Evolutionary conservation across 2,113 vertebrate genomes (phyloP).

Genomic region (Pygoscelis antarcticus): DNA sequence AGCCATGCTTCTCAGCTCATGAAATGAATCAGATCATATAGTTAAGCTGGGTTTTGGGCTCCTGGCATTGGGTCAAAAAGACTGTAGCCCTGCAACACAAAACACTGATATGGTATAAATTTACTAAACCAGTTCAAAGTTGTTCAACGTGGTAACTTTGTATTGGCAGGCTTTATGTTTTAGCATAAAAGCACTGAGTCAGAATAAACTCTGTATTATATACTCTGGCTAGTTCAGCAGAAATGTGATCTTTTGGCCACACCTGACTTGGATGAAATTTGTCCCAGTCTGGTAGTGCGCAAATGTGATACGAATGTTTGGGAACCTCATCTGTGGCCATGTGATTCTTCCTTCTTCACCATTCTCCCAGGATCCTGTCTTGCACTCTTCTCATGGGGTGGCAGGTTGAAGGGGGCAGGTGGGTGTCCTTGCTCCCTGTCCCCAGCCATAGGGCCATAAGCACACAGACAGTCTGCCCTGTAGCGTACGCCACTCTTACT

Average conservation of each 20-base stretch:
- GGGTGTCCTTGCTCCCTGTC: background rate
- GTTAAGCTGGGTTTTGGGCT: background rate
- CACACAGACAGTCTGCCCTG: too few species aligned
- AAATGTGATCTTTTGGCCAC: background rate
- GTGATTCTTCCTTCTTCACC: background rate
- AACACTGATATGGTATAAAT: background rate
- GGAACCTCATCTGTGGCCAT: background rate
- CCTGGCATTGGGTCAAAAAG: background rate
- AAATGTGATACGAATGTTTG: background rate
- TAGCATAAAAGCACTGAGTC: background rate
- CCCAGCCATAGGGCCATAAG: background rate
- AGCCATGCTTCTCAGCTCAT: background rate
- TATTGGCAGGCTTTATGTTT: background rate
- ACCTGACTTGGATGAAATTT: background rate
- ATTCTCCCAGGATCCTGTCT: background rate
- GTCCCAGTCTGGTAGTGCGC: background rate
- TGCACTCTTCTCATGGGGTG: background rate
- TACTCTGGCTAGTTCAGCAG: background rate
- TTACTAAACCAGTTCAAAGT: background rate
- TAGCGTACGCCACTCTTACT: background rate
- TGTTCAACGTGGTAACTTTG: background rate
- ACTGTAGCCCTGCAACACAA: background rate
- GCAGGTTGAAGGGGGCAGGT: background rate
- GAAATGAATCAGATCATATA: background rate
- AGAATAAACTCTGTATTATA: background rate